phyloP scores from a whole-genome alignment of 2,888 invertebrate species.

The Drosophila suboccidentalis region DNA sequence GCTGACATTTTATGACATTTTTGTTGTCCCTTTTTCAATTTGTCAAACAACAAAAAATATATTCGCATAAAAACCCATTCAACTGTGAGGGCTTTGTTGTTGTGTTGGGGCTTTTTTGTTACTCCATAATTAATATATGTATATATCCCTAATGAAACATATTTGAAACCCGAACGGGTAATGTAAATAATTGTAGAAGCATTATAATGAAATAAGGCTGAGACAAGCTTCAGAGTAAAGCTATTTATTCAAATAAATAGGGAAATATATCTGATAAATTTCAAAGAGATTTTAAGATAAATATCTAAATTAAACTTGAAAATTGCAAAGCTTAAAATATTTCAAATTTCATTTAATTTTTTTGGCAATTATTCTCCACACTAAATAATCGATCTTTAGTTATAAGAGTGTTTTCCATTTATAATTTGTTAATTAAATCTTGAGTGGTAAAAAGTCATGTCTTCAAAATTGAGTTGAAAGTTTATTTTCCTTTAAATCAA shows the following conservation, averaged over 20 bases:
- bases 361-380: neutral
- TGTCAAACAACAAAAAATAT: constrained; percentile 42
- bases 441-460: too few species aligned
- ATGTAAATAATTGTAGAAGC: constrained; percentile 65
- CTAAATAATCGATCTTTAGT: too few species aligned
- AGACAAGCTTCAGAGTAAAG: neutral
- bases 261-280: neutral
- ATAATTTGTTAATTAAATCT: too few species aligned
- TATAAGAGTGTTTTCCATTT: too few species aligned
- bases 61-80: constrained; percentile 62
- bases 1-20: constrained; percentile 52
- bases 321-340: too few species aligned
- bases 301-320: too few species aligned
- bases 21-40: constrained; percentile 69
- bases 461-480: neutral
- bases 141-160: constrained; percentile 59
- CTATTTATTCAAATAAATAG: neutral
- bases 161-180: constrained; percentile 58
- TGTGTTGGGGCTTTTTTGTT: constrained; percentile 35
- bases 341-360: neutral
- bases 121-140: constrained; percentile 71
- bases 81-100: constrained; percentile 59
- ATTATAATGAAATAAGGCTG: constrained; percentile 33
- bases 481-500: neutral
- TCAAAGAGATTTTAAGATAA: neutral